phyloP scores from a whole-genome alignment of 2,888 invertebrate species.

The Phanerotoma sp. region DNA sequence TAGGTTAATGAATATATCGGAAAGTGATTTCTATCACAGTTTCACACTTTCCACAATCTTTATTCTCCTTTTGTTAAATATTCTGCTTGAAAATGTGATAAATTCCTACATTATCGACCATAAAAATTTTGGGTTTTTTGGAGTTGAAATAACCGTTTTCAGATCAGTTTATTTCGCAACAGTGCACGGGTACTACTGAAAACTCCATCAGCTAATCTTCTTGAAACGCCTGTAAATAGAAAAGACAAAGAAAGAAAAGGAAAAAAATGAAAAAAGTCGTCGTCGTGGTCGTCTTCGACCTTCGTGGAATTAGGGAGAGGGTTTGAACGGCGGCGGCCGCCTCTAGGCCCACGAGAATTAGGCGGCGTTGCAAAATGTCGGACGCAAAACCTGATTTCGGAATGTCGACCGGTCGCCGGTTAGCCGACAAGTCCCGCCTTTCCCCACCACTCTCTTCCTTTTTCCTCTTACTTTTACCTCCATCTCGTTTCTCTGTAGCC shows the following conservation, averaged over 20 bases:
- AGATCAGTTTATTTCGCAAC: no score
- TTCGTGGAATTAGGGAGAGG: slow-evolving; percentile 33
- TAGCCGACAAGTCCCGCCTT: slow-evolving; percentile 22
- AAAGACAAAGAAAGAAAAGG: slow-evolving; percentile 6
- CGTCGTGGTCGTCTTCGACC: slow-evolving; percentile 15
- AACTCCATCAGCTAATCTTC: not conserved
- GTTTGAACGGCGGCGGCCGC: slow-evolving; percentile 30
- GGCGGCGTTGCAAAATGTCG: slow-evolving; percentile 41
- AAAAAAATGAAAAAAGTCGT: slow-evolving; percentile 12
- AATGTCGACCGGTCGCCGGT: slow-evolving; percentile 40
- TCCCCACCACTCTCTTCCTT: slow-evolving; percentile 5
- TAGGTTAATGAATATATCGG: no score
- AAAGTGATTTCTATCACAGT: no score
- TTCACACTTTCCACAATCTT: no score
- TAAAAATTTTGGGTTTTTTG: no score
- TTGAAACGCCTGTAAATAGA: slow-evolving; percentile 11
- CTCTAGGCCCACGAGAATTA: slow-evolving; percentile 33
- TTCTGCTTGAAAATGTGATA: no score
- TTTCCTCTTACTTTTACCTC: slow-evolving; percentile 6
- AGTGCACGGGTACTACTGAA: no score
- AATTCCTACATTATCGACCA: no score
- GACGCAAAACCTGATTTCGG: slow-evolving; percentile 44
- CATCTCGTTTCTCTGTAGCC: slow-evolving; percentile 15
- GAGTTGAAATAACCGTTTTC: no score
- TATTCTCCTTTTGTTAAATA: no score